Conservation (phyloP, 2,888 invertebrate genomes). For the Abrostola triplasia region DNA sequence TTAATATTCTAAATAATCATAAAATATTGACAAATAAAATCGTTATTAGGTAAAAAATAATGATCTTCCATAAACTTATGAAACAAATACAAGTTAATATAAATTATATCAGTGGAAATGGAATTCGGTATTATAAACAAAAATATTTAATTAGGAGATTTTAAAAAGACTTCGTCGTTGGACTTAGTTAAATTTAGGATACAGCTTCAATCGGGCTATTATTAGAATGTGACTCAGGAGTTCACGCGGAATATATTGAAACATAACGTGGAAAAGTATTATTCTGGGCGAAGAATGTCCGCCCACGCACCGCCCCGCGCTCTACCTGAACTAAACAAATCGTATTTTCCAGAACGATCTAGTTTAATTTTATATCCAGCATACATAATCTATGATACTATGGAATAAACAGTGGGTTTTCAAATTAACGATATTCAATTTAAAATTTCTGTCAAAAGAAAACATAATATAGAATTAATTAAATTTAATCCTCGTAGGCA, state of each 20-base stretch:
- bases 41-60: conserved; percentile 8
- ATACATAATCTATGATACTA: too few species aligned
- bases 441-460: too few species aligned
- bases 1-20: conserved; percentile 21
- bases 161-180: conserved; percentile 7
- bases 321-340: conserved; percentile 56
- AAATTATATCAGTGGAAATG: too few species aligned
- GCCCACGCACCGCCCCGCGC: conserved; percentile 65
- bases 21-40: not conserved
- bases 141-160: not conserved
- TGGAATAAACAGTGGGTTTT: too few species aligned
- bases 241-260: conserved; percentile 77
- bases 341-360: conserved; percentile 56
- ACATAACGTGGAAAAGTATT: conserved; percentile 77
- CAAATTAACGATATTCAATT: too few species aligned
- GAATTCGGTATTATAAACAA: too few species aligned
- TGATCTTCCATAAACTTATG: not conserved
- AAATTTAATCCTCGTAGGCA: too few species aligned
- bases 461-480: too few species aligned
- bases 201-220: conserved; percentile 77
- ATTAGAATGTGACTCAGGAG: conserved; percentile 82
- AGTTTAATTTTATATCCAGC: not conserved
- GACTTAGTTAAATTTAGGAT: conserved; percentile 70
- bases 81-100: too few species aligned
- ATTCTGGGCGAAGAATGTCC: conserved; percentile 79